These are phyloP conservation scores for Anableps anableps DNA, from an alignment of 2,797 vertebrate species.

Conservation along the genomic window DNA sequence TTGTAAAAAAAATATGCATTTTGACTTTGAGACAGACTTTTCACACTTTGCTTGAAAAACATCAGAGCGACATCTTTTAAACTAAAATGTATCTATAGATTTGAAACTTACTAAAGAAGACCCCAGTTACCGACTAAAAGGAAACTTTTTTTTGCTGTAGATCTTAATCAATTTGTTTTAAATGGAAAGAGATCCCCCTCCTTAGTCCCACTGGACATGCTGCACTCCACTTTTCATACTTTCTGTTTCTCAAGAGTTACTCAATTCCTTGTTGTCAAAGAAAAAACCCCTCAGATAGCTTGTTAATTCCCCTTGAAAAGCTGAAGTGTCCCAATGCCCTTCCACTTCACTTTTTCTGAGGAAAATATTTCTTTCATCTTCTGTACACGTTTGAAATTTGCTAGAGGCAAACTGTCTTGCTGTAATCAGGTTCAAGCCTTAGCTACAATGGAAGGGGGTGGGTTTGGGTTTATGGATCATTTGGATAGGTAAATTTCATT, in stretches of 20 bases:
- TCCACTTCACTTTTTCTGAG: slow-evolving; percentile 38
- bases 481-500: neutral
- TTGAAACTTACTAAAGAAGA: neutral
- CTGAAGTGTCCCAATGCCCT: slow-evolving; percentile 51
- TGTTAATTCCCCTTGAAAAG: slow-evolving; percentile 65
- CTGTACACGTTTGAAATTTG: slow-evolving; percentile 45
- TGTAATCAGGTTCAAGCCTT: slow-evolving; percentile 46
- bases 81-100: neutral
- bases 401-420: slow-evolving; percentile 46
- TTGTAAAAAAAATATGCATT: neutral
- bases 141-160: slow-evolving; percentile 41
- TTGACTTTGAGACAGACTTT: neutral
- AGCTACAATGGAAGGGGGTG: neutral
- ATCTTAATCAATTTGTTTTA: slow-evolving; percentile 37
- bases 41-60: neutral
- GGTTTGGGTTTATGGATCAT: slow-evolving; percentile 12
- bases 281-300: slow-evolving; percentile 58
- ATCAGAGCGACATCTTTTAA: neutral
- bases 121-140: neutral
- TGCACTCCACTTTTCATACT: slow-evolving; percentile 46
- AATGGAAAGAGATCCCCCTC: slow-evolving; percentile 47
- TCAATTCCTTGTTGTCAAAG: slow-evolving; percentile 68
- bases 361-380: slow-evolving; percentile 48
- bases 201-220: slow-evolving; percentile 62
- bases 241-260: slow-evolving; percentile 52